phyloP scores from a whole-genome alignment of 2,113 vertebrate genomes.

The Platichthys stellatus region DNA sequence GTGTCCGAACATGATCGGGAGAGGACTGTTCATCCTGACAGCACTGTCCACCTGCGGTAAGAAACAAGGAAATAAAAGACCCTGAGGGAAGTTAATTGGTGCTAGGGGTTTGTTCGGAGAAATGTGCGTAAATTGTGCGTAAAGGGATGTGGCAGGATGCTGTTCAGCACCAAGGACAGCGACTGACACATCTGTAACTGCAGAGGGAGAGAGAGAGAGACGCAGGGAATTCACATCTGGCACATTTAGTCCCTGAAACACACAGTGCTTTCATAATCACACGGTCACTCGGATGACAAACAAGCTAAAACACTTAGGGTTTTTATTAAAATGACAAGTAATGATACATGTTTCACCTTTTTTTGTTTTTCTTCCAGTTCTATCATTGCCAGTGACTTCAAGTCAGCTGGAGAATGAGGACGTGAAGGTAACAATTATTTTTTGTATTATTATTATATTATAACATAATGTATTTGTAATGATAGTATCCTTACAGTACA shows the following conservation, averaged over 20 bases:
- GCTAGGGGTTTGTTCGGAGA: not conserved
- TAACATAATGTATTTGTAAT: not conserved
- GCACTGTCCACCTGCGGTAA: conserved; percentile 77
- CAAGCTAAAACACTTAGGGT: not conserved
- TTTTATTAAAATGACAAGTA: no score
- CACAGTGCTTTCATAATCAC: not conserved
- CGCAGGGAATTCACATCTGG: conserved; percentile 31
- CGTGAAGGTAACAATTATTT: conserved; percentile 69
- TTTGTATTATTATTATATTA: not conserved
- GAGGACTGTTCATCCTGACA: conserved; percentile 67
- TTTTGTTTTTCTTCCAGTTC: conserved; percentile 65
- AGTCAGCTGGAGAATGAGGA: conserved; percentile 79
- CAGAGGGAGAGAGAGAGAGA: not conserved
- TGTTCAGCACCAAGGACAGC: conserved; percentile 82
- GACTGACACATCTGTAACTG: conserved; percentile 17
- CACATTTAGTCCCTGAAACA: conserved; percentile 17
- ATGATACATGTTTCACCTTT: not conserved
- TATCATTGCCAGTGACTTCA: conserved; percentile 75
- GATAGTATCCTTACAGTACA: not conserved
- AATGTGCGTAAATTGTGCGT: conserved; percentile 1
- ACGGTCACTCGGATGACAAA: not conserved
- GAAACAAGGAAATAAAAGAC: conserved; percentile 1
- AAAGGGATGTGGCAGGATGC: conserved; percentile 10
- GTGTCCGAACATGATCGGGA: conserved; percentile 71
- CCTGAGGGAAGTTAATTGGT: not conserved